These are phyloP conservation scores for Zoanthus sociatus DNA, from an alignment of 92 coral and sea anemone genomes.

Conservation along the genomic window DNA sequence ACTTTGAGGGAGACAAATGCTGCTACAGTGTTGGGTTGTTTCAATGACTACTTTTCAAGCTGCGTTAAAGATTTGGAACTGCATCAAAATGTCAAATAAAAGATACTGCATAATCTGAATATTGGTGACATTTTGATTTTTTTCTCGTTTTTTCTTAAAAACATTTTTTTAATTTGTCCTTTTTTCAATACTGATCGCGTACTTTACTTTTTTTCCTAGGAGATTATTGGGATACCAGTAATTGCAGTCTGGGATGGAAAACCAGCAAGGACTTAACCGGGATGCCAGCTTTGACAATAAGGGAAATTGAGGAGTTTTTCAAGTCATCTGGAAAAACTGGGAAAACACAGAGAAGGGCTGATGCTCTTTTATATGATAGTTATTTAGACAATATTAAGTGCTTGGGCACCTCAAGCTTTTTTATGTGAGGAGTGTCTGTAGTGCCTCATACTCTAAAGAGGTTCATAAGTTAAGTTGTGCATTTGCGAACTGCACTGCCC, in stretches of 20 bases:
- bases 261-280: constrained; percentile 35
- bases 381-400: constrained; percentile 60
- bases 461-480: constrained; percentile 68
- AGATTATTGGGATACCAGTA: constrained; percentile 17
- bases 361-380: constrained; percentile 57
- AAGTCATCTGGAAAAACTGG: constrained; percentile 66
- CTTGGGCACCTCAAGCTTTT: constrained; percentile 25
- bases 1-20: constrained; percentile 17
- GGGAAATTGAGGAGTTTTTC: constrained; percentile 58
- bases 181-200: background rate
- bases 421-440: constrained; percentile 58
- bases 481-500: constrained; percentile 29
- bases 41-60: constrained; percentile 19
- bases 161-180: background rate
- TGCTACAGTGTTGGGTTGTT: constrained; percentile 20
- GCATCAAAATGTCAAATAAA: background rate
- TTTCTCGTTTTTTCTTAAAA: background rate
- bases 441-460: constrained; percentile 67
- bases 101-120: background rate
- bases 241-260: constrained; percentile 22
- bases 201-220: background rate
- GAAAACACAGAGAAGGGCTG: constrained; percentile 69
- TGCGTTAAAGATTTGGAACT: constrained; percentile 13
- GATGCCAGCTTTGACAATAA: constrained; percentile 54
- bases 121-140: background rate